These are phyloP conservation scores for Salmo trutta DNA, from an alignment of 2,797 vertebrate species.

Conservation along the genomic window DNA sequence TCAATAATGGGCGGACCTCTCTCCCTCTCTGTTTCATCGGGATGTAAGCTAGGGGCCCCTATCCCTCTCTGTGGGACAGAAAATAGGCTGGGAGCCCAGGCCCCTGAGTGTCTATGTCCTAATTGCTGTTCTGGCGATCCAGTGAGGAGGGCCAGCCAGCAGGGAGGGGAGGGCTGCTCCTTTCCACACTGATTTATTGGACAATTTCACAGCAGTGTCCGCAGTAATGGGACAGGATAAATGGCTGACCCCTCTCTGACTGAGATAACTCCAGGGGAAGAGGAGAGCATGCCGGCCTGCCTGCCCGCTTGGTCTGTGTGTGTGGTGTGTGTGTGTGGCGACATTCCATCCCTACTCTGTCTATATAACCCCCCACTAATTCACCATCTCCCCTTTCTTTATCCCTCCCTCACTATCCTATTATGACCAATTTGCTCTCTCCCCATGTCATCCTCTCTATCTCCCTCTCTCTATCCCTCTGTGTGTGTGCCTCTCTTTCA, in stretches of 20 bases:
- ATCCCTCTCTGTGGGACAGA: neutral
- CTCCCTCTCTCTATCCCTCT: neutral
- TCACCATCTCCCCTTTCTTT: constrained; percentile 22
- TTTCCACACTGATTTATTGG: constrained; percentile 82
- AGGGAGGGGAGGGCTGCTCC: constrained; percentile 56
- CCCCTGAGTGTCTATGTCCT: constrained; percentile 26
- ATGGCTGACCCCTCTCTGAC: constrained; percentile 76
- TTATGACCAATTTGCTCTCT: constrained; percentile 61
- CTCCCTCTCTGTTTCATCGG: too few species aligned
- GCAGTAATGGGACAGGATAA: constrained; percentile 80
- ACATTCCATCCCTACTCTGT: constrained; percentile 29
- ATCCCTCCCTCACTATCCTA: constrained; percentile 39
- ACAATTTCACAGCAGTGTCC: constrained; percentile 80
- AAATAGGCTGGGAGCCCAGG: neutral
- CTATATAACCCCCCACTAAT: constrained; percentile 42
- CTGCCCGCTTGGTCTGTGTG: neutral
- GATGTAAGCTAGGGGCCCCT: constrained; percentile 4
- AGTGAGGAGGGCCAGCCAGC: constrained; percentile 5
- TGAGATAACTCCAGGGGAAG: constrained; percentile 64
- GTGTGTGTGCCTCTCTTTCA: constrained; percentile 21
- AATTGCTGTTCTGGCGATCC: constrained; percentile 51
- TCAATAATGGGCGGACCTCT: too few species aligned
- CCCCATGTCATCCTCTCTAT: constrained; percentile 22
- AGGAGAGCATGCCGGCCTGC: constrained; percentile 33
- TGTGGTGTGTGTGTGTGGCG: constrained; percentile 10